Evolutionary conservation across 2,113 vertebrate species (phyloP).

Genomic region (Chaenocephalus aceratus): DNA sequence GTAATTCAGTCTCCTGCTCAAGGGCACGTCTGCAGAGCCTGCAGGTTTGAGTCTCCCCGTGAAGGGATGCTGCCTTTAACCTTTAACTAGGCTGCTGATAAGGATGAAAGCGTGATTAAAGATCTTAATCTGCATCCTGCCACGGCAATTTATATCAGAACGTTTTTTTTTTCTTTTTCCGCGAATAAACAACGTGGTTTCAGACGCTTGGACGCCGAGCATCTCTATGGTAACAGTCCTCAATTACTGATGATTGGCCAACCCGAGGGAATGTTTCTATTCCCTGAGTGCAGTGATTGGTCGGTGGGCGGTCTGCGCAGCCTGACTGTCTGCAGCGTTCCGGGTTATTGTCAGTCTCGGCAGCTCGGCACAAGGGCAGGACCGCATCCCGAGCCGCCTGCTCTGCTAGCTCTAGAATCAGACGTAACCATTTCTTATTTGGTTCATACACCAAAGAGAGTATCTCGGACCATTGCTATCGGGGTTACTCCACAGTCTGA

Average conservation of each 20-base stretch:
- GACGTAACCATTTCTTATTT: slow-evolving; percentile 33
- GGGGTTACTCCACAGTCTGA: slow-evolving; percentile 35
- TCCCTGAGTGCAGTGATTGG: slow-evolving; percentile 81
- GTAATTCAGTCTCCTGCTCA: slow-evolving; percentile 30
- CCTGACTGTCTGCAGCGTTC: slow-evolving; percentile 84
- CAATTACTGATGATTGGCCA: slow-evolving; percentile 84
- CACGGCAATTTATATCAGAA: slow-evolving; percentile 50
- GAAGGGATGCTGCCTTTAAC: slow-evolving; percentile 32
- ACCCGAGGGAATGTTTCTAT: slow-evolving; percentile 85
- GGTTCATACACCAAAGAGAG: slow-evolving; percentile 55
- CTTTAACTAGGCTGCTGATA: slow-evolving; percentile 31
- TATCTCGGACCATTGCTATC: slow-evolving; percentile 30
- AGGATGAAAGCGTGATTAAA: slow-evolving; percentile 56
- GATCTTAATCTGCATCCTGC: slow-evolving; percentile 61
- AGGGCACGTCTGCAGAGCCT: slow-evolving; percentile 16
- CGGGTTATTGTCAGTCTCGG: slow-evolving; percentile 88
- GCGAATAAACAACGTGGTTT: slow-evolving; percentile 81
- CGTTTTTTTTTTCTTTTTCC: slow-evolving; percentile 54
- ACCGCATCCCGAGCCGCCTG: slow-evolving; percentile 77
- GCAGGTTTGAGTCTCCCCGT: slow-evolving; percentile 22
- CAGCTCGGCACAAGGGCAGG: slow-evolving; percentile 81
- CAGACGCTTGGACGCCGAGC: slow-evolving; percentile 84
- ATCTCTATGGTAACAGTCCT: slow-evolving; percentile 86
- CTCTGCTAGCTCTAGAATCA: slow-evolving; percentile 66
- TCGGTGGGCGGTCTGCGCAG: slow-evolving; percentile 82